Percentiles rank a stretch among this genome's conserved stretches.
Conservation (phyloP, 2,888 invertebrate genomes). For the Campoplex capitator region DNA sequence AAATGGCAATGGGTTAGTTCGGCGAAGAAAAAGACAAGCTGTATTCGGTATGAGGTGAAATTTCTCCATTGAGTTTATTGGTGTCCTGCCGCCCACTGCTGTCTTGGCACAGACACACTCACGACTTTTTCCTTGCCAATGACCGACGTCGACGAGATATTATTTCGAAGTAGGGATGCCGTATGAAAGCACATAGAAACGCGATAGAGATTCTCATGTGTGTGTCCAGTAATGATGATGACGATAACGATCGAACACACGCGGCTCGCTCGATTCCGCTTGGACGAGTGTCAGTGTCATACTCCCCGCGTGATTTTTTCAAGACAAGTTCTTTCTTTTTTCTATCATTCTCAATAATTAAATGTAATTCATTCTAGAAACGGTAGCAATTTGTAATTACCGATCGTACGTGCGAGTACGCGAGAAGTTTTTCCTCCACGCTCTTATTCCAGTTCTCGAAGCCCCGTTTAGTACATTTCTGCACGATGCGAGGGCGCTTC, state of each 20-base stretch:
- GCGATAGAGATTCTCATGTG: constrained; percentile 26
- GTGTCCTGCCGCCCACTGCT: constrained; percentile 49
- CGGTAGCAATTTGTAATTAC: neutral
- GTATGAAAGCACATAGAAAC: neutral
- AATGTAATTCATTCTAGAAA: neutral
- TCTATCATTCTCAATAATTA: neutral
- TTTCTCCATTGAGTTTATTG: constrained; percentile 76
- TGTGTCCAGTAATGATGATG: constrained; percentile 47
- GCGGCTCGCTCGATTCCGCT: constrained; percentile 48
- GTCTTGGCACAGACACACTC: constrained; percentile 8
- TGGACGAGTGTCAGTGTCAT: constrained; percentile 73
- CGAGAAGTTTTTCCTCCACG: neutral
- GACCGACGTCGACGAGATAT: constrained; percentile 58
- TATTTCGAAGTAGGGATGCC: constrained; percentile 49
- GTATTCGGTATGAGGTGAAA: constrained; percentile 76
- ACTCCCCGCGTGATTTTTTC: constrained; percentile 65
- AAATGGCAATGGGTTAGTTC: constrained; percentile 46
- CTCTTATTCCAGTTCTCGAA: neutral
- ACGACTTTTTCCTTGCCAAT: constrained; percentile 46
- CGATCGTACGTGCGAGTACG: neutral
- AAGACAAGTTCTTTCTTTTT: constrained; percentile 27
- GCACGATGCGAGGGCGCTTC: neutral
- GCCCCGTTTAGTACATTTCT: neutral
- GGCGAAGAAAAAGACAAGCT: constrained; percentile 68
- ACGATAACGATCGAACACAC: constrained; percentile 45